Evolutionary conservation across 2,797 vertebrate species (phyloP), one percentile per base, ranked within the genome.

Genomic region (Onychomys torridus): DNA sequence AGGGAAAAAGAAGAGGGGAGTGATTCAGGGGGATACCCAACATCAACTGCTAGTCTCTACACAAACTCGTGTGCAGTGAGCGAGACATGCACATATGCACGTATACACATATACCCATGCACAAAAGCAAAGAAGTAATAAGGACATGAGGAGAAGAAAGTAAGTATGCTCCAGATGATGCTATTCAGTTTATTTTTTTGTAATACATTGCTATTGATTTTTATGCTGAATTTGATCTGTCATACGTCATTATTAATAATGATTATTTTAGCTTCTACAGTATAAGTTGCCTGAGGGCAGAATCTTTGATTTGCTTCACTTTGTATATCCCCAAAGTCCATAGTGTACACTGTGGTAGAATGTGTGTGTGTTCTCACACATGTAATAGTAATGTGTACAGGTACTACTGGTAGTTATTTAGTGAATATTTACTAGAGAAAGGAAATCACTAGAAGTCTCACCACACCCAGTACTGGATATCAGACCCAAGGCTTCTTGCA

Each of bases 341-440:
- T 59, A 59, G 27, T 37, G 29, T 27, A 27, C 79, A 40, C 37
- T 61, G 13, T 17, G 25, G 7, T 83, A 43, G 40, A 43, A 65
- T 29, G 34, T 61, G 27, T 37, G 10, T 59, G 23, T n/a, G n/a
- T 37, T 37, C 32, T 76, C 82, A 77, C 40, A 52, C 25, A 83
- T 32, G 21, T 73, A 11, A 76, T 46, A 19, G 16, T 63, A 63
- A 55, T 84, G 14, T 61, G 16, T 17, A 29, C 34, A 37, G 73
- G 21, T 87, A 21, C n/a, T 63, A 61, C 21, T 52, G 57, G 19
- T 34, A 79, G 43, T 40, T 43, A 2, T 81, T 96, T 84, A 78
- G 32, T 92, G 77, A 96, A 55, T 73, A 67, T 81, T 81, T 90
- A 57, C 87, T 46, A 81, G 78, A 93, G 37, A 96, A 95, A 49